Conservation (phyloP, 2,888 invertebrate genomes). For the Portevinia maculata region DNA sequence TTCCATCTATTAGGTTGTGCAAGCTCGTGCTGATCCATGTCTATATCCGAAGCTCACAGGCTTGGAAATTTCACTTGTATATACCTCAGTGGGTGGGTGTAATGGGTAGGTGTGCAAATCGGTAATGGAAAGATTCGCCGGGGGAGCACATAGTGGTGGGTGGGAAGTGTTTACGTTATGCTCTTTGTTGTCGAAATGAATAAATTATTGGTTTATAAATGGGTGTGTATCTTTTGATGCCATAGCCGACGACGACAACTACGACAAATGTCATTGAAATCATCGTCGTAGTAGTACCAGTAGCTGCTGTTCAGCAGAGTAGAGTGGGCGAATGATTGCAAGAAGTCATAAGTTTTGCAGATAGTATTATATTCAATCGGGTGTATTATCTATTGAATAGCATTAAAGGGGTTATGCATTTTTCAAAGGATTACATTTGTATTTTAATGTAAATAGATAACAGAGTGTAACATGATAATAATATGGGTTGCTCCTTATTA, state of each 20-base stretch:
- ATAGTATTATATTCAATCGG: too few species aligned
- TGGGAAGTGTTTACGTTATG: conserved; percentile 68
- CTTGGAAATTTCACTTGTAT: conserved; percentile 40
- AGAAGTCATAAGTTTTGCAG: conserved; percentile 49
- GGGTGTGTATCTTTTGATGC: conserved; percentile 57
- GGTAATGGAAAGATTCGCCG: conserved; percentile 30
- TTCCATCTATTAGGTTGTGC: conserved; percentile 65
- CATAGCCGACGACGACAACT: conserved; percentile 36
- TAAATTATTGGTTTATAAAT: conserved; percentile 71
- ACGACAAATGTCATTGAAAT: conserved; percentile 30
- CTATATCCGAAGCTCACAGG: conserved; percentile 3
- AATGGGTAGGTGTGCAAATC: neutral
- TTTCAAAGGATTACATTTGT: conserved; percentile 44
- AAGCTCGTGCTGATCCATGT: conserved; percentile 6
- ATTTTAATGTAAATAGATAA: conserved; percentile 17
- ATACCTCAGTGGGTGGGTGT: conserved; percentile 17
- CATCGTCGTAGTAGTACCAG: conserved; percentile 14
- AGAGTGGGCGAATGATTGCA: conserved; percentile 30
- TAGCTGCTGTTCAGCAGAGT: neutral
- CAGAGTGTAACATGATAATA: conserved; percentile 47
- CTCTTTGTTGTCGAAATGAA: conserved; percentile 74
- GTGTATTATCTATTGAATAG: conserved; percentile 44
- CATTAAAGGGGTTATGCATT: conserved; percentile 50
- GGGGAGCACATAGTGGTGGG: conserved; percentile 38
- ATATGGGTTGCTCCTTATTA: conserved; percentile 17